Conservation (phyloP, 2,888 invertebrate species). For the Scaptodrosophila latifasciaeformis region DNA sequence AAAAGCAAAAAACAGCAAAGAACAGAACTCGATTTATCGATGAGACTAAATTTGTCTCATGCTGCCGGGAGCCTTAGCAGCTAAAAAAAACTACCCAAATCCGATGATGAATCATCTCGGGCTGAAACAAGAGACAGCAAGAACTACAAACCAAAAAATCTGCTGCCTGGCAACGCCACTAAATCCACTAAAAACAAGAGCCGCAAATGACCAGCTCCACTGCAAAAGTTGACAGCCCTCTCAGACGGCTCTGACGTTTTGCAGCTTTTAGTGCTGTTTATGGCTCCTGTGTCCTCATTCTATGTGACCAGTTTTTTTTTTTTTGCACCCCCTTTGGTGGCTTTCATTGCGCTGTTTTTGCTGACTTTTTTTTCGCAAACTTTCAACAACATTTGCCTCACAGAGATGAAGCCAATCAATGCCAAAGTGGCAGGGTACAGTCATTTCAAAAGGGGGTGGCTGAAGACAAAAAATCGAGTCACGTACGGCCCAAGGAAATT, state of each 20-base stretch:
- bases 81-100: neutral
- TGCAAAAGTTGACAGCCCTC: neutral
- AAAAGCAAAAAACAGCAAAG: too few relatives aligned
- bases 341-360: too few relatives aligned
- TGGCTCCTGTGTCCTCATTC: too few relatives aligned
- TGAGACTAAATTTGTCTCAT: slow-evolving; percentile 9
- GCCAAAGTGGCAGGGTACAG: too few relatives aligned
- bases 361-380: neutral
- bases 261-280: slow-evolving; percentile 38
- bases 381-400: too few relatives aligned
- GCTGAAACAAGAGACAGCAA: neutral
- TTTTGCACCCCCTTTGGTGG: too few relatives aligned
- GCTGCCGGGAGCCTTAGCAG: neutral
- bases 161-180: slow-evolving; percentile 30
- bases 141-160: slow-evolving; percentile 19
- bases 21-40: too few relatives aligned
- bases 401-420: too few relatives aligned
- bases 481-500: too few relatives aligned
- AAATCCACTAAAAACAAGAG: slow-evolving; percentile 7
- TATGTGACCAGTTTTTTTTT: too few relatives aligned
- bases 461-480: too few relatives aligned
- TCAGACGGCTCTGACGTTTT: slow-evolving; percentile 19
- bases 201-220: slow-evolving; percentile 5
- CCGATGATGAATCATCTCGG: slow-evolving; percentile 5
- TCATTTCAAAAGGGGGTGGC: too few relatives aligned